A percentile compares a stretch with the other conserved stretches of the same genome.
Evolutionary conservation across 2,797 vertebrate species (phyloP).

Genomic region (Squalus acanthias): DNA sequence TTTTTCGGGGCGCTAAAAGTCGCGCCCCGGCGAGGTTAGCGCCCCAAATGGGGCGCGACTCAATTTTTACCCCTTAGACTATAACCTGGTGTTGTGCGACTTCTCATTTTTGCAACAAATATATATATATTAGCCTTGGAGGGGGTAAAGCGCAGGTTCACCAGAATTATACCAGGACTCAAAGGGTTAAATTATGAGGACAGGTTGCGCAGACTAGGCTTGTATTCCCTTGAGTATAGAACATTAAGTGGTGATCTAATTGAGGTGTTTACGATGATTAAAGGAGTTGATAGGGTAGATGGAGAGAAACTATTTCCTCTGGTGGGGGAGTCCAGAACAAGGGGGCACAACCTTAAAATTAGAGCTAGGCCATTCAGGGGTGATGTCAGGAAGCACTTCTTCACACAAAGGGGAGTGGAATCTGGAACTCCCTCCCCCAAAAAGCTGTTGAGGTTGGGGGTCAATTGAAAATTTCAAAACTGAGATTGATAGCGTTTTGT

Average conservation of each 20-base stretch:
- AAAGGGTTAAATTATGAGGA: neutral
- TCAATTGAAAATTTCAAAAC: neutral
- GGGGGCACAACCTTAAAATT: neutral
- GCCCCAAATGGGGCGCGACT: too few relatives aligned
- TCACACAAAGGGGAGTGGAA: neutral
- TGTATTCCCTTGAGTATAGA: neutral
- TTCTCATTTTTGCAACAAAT: too few relatives aligned
- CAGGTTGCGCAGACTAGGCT: neutral
- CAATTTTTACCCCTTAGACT: too few relatives aligned
- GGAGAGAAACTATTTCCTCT: too few relatives aligned
- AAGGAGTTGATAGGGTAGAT: too few relatives aligned
- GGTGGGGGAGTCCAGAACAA: neutral
- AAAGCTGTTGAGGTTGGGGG: neutral
- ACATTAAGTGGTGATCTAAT: neutral
- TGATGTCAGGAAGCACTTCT: neutral
- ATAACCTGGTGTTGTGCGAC: too few relatives aligned
- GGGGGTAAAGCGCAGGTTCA: neutral
- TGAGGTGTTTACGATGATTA: neutral
- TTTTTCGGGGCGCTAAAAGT: too few relatives aligned
- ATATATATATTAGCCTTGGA: neutral
- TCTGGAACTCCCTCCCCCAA: neutral
- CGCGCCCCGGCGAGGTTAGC: too few relatives aligned
- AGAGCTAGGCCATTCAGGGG: neutral
- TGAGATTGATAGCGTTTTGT: neutral
- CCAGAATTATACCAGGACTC: neutral